A percentile compares a stretch with the other conserved stretches of the same genome.
phyloP scores from a whole-genome alignment of 2,888 invertebrate genomes.

The Ochropleura leucogaster region DNA sequence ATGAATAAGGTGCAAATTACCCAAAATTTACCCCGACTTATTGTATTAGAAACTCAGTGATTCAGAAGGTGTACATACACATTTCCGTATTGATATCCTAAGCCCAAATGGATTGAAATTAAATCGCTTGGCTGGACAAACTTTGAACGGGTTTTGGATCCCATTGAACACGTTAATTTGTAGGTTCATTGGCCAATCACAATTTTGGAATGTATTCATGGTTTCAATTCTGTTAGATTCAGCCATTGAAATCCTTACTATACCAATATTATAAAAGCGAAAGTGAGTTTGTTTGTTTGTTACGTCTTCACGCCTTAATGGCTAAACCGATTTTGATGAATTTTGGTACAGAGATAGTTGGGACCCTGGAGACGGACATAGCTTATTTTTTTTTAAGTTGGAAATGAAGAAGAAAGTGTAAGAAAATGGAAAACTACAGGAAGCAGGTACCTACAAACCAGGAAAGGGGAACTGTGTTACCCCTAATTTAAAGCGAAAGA shows the following conservation, averaged over 20 bases:
- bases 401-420: too few species aligned
- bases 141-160: conserved; percentile 12
- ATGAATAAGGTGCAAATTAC: not conserved
- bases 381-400: too few species aligned
- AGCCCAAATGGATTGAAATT: conserved; percentile 52
- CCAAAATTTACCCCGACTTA: conserved; percentile 9
- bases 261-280: too few species aligned
- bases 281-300: too few species aligned
- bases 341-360: too few species aligned
- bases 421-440: too few species aligned
- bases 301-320: too few species aligned
- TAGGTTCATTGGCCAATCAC: conserved; percentile 41
- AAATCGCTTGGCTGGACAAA: conserved; percentile 41
- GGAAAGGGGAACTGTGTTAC: too few species aligned
- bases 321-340: too few species aligned
- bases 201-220: conserved; percentile 3
- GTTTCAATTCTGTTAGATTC: not conserved
- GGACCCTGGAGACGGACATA: too few species aligned
- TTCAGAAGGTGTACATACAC: conserved; percentile 36
- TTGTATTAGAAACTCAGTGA: conserved; percentile 40
- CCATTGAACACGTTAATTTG: conserved; percentile 35
- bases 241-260: not conserved
- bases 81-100: conserved; percentile 35
- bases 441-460: too few species aligned
- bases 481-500: too few species aligned